phyloP scores from a whole-genome alignment of 2,113 vertebrate genomes.

The Toxotes chatareus region DNA sequence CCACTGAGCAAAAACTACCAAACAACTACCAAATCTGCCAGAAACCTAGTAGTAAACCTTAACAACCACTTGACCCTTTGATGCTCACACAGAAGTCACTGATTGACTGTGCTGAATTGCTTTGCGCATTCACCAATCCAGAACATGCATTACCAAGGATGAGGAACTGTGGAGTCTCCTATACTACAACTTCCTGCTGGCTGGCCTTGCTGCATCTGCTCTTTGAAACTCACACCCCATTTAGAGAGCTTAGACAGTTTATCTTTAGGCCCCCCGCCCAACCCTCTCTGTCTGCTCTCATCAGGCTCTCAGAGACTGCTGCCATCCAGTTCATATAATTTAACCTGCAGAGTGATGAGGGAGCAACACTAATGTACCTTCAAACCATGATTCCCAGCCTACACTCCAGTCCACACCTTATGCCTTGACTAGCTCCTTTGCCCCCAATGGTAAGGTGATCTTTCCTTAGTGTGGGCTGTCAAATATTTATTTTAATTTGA shows the following conservation, averaged over 20 bases:
- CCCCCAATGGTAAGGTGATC: neutral
- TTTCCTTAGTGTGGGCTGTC: neutral
- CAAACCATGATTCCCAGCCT: neutral
- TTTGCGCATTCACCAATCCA: constrained; percentile 24
- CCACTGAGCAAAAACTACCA: neutral
- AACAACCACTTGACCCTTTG: constrained; percentile 8
- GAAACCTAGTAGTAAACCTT: constrained; percentile 5
- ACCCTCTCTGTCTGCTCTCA: neutral
- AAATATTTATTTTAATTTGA: neutral
- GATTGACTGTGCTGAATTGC: constrained; percentile 10
- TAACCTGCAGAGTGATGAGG: neutral
- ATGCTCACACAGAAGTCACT: constrained; percentile 18
- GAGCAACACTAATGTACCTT: neutral
- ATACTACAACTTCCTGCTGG: constrained; percentile 1
- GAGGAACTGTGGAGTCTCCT: too few relatives aligned
- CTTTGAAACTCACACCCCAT: neutral
- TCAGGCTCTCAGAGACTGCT: neutral
- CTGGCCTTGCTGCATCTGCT: neutral
- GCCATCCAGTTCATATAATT: neutral
- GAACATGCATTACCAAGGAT: neutral
- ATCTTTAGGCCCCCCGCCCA: neutral
- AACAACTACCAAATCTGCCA: constrained; percentile 9
- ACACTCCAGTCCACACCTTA: neutral
- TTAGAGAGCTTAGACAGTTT: constrained; percentile 5
- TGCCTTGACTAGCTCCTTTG: neutral